Conservation (phyloP, 2,113 vertebrate genomes). For the Anseranas semipalmata region DNA sequence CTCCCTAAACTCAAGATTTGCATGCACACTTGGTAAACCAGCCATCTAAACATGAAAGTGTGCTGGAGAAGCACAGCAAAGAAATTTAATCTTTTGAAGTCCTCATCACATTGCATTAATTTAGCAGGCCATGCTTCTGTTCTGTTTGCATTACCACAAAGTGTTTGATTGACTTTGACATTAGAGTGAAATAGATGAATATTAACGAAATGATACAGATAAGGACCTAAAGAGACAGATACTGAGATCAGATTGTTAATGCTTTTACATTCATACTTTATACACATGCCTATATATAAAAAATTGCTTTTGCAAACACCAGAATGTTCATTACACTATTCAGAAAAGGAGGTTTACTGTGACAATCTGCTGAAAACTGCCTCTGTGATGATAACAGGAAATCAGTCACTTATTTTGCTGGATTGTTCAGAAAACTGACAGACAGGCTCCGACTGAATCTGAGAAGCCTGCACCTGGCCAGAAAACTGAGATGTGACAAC, state of each 20-base stretch:
- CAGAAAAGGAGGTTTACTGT: conserved; percentile 71
- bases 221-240: background rate
- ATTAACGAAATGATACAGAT: background rate
- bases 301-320: conserved; percentile 59
- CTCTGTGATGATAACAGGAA: conserved; percentile 75
- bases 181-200: conserved; percentile 11
- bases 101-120: background rate
- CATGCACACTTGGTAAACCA: background rate
- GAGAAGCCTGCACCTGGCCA: conserved; percentile 83
- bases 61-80: background rate
- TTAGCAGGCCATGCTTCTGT: background rate
- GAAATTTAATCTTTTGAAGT: conserved; percentile 31
- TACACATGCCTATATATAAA: conserved; percentile 39
- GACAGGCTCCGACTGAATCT: conserved; percentile 63
- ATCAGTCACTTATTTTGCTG: conserved; percentile 81
- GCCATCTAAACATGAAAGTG: background rate
- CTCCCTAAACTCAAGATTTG: background rate
- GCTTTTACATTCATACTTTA: conserved; percentile 51
- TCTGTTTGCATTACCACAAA: background rate
- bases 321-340: conserved; percentile 76
- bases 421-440: conserved; percentile 79
- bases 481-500: conserved; percentile 78
- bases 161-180: conserved; percentile 25
- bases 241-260: background rate
- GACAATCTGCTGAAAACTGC: conserved; percentile 76